Percentiles rank a stretch among this genome's conserved stretches.
Evolutionary conservation across 2,797 vertebrate genomes (phyloP).

Genomic region (Crocidura indochinensis): DNA sequence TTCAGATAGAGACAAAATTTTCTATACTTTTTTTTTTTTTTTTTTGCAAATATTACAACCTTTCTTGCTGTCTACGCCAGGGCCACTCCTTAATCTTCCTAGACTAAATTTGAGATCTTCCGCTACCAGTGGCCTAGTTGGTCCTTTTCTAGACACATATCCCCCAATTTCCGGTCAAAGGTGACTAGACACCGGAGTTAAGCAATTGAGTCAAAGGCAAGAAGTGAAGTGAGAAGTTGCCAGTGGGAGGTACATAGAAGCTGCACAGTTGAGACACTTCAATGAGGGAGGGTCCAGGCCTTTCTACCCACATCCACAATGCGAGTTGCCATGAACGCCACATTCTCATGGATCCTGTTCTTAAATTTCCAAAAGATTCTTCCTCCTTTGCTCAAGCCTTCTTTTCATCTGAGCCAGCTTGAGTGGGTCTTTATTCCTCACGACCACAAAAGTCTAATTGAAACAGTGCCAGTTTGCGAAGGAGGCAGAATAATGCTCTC

Average conservation of each 20-base stretch:
- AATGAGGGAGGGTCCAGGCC: background rate
- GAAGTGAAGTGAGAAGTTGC: constrained; percentile 7
- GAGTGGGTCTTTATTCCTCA: constrained; percentile 55
- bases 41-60: background rate
- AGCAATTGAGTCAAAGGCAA: constrained; percentile 35
- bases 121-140: background rate
- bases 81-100: background rate
- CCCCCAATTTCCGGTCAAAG: background rate
- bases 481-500: background rate
- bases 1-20: constrained; percentile 7
- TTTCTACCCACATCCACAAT: background rate
- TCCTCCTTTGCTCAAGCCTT: constrained; percentile 6
- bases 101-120: background rate
- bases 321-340: background rate
- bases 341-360: background rate
- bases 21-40: background rate
- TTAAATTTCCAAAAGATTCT: constrained; percentile 36
- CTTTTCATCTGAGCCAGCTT: constrained; percentile 46
- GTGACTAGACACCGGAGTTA: background rate
- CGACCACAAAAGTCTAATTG: constrained; percentile 54
- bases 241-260: background rate
- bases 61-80: background rate
- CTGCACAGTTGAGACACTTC: background rate
- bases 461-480: constrained; percentile 8
- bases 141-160: constrained; percentile 29